Percentiles rank a stretch among this genome's conserved stretches.
These are phyloP conservation scores for Mesopsocus fuscifrons DNA, from an alignment of 2,888 invertebrate species.

Conservation along the genomic window DNA sequence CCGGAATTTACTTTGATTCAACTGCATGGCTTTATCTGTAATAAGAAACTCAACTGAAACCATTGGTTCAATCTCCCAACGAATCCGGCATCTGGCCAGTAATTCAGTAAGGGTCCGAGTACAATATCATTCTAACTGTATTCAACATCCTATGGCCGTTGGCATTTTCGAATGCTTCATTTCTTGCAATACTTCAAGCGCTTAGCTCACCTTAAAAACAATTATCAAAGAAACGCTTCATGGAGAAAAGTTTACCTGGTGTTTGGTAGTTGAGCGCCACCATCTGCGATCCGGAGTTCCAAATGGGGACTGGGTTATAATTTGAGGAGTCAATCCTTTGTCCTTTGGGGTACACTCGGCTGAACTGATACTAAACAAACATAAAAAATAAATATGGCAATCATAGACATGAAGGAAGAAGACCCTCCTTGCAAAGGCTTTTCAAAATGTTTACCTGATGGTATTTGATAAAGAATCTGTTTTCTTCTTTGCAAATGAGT, in stretches of 20 bases:
- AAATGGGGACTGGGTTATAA: constrained; percentile 85
- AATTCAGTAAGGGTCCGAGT: too few relatives aligned
- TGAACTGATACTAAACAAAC: constrained; percentile 44
- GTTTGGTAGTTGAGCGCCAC: constrained; percentile 96
- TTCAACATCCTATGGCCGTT: too few relatives aligned
- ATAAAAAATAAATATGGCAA: constrained; percentile 1
- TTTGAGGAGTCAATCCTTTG: constrained; percentile 93
- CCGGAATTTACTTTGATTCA: constrained; percentile 82
- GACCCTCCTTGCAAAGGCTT: too few relatives aligned
- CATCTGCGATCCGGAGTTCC: constrained; percentile 95
- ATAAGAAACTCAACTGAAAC: constrained; percentile 13
- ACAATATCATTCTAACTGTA: too few relatives aligned
- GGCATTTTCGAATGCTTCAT: too few relatives aligned
- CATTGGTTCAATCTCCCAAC: too few relatives aligned
- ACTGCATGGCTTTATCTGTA: constrained; percentile 85
- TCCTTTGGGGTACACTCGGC: constrained; percentile 88
- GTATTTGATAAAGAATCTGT: constrained; percentile 53
- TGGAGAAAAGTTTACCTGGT: constrained; percentile 27
- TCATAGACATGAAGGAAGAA: neutral
- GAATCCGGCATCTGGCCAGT: too few relatives aligned
- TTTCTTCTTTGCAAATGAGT: constrained; percentile 63
- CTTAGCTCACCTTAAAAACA: too few relatives aligned
- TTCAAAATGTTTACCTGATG: constrained; percentile 35
- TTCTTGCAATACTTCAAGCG: too few relatives aligned
- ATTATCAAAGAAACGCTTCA: too few relatives aligned